These are phyloP conservation scores for Montipora capricornis DNA, from an alignment of 64 coral and sea anemone species.

Conservation along the genomic window DNA sequence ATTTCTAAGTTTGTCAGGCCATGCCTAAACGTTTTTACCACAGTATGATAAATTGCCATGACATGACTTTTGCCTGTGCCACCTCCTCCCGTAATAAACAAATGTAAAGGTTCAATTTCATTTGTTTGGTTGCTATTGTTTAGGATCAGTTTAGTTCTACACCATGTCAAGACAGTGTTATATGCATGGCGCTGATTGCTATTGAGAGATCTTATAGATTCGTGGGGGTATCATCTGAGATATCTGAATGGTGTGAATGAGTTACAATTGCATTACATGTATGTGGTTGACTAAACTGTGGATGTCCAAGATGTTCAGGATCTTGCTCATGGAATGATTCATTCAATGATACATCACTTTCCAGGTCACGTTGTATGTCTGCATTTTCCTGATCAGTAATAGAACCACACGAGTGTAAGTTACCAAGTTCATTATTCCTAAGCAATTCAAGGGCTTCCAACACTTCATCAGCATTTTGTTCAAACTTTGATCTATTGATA, in stretches of 20 bases:
- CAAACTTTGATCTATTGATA: constrained; percentile 39
- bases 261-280: neutral
- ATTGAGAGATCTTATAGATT: constrained; percentile 55
- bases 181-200: constrained; percentile 17
- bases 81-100: constrained; percentile 33
- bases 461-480: constrained; percentile 33
- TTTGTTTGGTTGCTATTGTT: neutral
- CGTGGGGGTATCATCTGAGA: constrained; percentile 37
- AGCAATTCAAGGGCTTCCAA: constrained; percentile 12
- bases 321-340: constrained; percentile 55
- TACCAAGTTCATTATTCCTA: neutral
- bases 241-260: constrained; percentile 33
- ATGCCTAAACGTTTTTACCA: constrained; percentile 21
- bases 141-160: constrained; percentile 34
- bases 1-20: neutral
- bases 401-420: constrained; percentile 42
- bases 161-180: constrained; percentile 28
- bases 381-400: constrained; percentile 36
- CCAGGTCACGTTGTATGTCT: constrained; percentile 22
- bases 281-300: constrained; percentile 5
- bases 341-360: constrained; percentile 21
- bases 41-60: constrained; percentile 47
- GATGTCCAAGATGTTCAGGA: constrained; percentile 15
- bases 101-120: neutral
- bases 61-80: neutral